Percentiles rank a stretch among this genome's conserved stretches.
Conservation (phyloP, 2,888 invertebrate genomes). For the Capitulum mitella region DNA sequence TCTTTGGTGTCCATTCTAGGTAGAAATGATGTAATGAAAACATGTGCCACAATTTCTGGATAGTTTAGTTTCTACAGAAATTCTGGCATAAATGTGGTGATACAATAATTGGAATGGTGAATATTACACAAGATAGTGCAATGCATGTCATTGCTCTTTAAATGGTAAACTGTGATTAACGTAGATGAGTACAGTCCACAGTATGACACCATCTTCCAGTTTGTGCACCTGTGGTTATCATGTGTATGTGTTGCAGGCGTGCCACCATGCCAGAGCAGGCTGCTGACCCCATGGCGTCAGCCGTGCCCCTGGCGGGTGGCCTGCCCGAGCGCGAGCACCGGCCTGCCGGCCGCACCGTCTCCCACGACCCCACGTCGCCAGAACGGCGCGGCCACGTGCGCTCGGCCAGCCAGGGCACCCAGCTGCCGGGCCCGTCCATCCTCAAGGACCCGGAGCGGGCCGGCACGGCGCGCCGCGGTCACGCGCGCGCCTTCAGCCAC, state of each 20-base stretch:
- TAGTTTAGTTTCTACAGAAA: no score
- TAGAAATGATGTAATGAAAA: no score
- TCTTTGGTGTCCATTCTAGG: neutral
- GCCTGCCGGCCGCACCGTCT: slow-evolving; percentile 1
- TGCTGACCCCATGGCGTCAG: slow-evolving; percentile 9
- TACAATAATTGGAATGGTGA: no score
- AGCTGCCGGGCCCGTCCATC: slow-evolving; percentile 26
- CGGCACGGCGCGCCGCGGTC: slow-evolving; percentile 60
- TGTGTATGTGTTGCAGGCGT: neutral
- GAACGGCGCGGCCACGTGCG: neutral
- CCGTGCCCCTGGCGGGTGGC: neutral
- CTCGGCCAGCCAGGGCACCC: slow-evolving; percentile 14
- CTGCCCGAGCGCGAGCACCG: neutral
- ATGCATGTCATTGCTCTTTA: neutral
- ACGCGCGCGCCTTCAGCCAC: slow-evolving; percentile 77
- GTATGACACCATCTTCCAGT: no score
- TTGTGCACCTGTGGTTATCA: no score
- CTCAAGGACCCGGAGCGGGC: slow-evolving; percentile 22
- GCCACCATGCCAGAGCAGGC: neutral
- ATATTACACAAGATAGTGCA: no score
- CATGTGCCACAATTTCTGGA: no score
- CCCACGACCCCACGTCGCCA: slow-evolving; percentile 23
- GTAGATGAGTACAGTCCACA: no score
- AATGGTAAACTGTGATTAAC: neutral
- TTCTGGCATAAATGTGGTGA: no score